Conservation (phyloP, 2,797 vertebrate species). For the Craterocephalus amniculus region DNA sequence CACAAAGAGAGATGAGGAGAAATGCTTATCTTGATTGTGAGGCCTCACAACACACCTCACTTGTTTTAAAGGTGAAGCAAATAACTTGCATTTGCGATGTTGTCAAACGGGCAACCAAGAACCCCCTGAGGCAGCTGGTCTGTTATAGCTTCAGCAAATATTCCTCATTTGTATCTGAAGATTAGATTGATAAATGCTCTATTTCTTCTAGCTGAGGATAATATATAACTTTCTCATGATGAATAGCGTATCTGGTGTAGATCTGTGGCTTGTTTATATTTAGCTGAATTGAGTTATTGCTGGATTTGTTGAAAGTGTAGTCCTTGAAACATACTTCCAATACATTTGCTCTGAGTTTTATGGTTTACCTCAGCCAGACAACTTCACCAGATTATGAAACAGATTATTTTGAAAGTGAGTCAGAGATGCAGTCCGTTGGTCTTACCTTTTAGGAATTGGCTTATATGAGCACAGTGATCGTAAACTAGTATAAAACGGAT, state of each 20-base stretch:
- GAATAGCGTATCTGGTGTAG: not conserved
- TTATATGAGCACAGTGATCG: too few relatives aligned
- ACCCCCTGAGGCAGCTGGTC: too few relatives aligned
- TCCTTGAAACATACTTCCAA: constrained; percentile 26
- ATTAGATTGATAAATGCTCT: not conserved
- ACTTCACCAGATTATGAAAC: too few relatives aligned
- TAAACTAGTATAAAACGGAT: too few relatives aligned
- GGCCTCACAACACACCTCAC: not conserved
- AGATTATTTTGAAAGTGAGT: too few relatives aligned
- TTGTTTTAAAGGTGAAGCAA: not conserved
- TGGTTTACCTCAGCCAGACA: constrained; percentile 6
- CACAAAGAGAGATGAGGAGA: constrained; percentile 13
- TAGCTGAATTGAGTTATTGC: not conserved
- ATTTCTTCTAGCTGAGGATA: not conserved
- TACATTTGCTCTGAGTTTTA: constrained; percentile 21
- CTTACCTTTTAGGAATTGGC: too few relatives aligned
- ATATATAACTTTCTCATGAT: not conserved
- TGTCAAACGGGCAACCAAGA: not conserved
- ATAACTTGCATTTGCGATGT: constrained; percentile 3
- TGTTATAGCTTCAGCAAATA: not conserved
- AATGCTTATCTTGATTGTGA: not conserved
- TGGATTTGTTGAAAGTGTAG: constrained; percentile 18
- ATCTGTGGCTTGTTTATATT: not conserved
- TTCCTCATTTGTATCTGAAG: constrained; percentile 1
- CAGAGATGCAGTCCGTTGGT: too few relatives aligned